A percentile compares a stretch with the other conserved stretches of the same genome.
Conservation (phyloP, 2,113 vertebrate genomes). For the Buteo buteo region DNA sequence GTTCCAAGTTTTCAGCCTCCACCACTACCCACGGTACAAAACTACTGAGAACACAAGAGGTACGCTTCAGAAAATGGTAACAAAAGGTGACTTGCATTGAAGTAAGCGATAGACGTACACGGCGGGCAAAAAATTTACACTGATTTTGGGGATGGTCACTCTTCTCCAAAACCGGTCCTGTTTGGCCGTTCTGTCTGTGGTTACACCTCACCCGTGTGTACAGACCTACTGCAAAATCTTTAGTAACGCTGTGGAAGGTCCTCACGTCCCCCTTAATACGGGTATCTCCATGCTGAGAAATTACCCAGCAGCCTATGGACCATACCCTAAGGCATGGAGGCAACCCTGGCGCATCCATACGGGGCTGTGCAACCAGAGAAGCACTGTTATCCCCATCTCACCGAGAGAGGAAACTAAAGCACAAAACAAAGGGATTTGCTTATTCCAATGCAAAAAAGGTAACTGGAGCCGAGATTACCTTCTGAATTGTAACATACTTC, state of each 20-base stretch:
- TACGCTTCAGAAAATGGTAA: not conserved
- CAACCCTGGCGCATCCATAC: not conserved
- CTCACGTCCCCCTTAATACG: not conserved
- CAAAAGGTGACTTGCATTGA: not conserved
- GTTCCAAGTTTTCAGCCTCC: not conserved
- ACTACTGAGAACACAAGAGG: not conserved
- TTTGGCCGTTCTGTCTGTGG: not conserved
- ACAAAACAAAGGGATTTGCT: not conserved
- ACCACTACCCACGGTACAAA: not conserved
- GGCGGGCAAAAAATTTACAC: not conserved
- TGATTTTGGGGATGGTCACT: not conserved
- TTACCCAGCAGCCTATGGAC: not conserved
- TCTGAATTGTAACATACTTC: not conserved
- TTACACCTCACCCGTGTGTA: accelerated
- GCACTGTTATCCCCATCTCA: not conserved
- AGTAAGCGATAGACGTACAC: accelerated
- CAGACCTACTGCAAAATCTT: not conserved
- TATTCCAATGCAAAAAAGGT: not conserved
- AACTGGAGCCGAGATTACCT: not conserved
- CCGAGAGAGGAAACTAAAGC: not conserved
- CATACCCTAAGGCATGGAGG: not conserved
- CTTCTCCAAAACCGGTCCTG: not conserved
- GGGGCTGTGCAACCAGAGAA: not conserved
- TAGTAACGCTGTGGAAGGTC: not conserved
- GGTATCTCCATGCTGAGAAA: not conserved